Percentiles rank a stretch among this genome's conserved stretches.
Evolutionary conservation across 1,140 invertebrate genomes (phyloP).

Genomic region (Spodoptera litura): DNA sequence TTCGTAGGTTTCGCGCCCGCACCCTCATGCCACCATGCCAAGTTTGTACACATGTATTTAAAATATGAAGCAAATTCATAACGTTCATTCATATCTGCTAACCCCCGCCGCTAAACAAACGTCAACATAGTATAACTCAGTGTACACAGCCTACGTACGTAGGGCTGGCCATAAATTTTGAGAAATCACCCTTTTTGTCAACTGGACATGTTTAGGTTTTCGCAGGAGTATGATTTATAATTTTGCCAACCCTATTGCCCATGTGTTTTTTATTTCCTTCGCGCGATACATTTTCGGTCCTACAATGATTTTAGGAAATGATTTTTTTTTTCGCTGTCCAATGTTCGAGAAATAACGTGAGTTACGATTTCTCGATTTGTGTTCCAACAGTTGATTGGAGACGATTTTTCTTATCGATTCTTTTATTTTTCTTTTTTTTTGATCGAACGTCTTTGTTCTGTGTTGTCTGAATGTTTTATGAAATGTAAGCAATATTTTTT

Average conservation of each 20-base stretch:
- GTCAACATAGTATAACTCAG: constrained; percentile 16
- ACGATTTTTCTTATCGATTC: neutral
- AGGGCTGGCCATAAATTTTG: constrained; percentile 66
- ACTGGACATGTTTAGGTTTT: constrained; percentile 77
- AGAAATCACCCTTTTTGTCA: constrained; percentile 81
- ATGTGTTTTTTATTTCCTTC: constrained; percentile 49
- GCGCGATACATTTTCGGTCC: constrained; percentile 8
- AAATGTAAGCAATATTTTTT: too few relatives aligned
- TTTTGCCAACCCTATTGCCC: constrained; percentile 51
- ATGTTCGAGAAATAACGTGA: constrained; percentile 23
- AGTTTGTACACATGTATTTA: neutral
- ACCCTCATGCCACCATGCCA: too few relatives aligned
- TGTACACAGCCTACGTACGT: neutral
- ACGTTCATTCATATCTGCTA: neutral
- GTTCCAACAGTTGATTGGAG: constrained; percentile 19
- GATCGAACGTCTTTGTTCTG: neutral
- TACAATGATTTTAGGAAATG: constrained; percentile 34
- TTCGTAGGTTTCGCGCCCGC: too few relatives aligned
- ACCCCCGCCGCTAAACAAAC: constrained; percentile 12
- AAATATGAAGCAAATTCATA: constrained; percentile 7
- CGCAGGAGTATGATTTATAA: constrained; percentile 73
- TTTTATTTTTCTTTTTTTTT: neutral
- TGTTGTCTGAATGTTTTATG: neutral
- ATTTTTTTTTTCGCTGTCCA: constrained; percentile 9
- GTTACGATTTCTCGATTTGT: constrained; percentile 27